Conservation (phyloP, 1,140 invertebrate species). For the Dendrolimus kikuchii region DNA sequence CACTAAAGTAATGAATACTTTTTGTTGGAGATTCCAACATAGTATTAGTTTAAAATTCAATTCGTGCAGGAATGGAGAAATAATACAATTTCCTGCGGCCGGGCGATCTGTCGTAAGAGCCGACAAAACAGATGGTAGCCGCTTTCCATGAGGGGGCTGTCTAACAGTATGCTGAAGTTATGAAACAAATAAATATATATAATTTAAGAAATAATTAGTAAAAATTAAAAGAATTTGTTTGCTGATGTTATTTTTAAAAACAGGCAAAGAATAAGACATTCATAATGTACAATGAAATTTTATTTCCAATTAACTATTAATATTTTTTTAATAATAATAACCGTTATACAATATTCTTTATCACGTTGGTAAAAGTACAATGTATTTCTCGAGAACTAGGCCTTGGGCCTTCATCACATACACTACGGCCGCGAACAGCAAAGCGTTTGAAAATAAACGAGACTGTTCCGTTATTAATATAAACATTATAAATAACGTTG, state of each 20-base stretch:
- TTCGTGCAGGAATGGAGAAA: too few species aligned
- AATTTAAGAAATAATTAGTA: too few species aligned
- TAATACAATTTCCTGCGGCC: too few species aligned
- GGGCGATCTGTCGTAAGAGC: too few species aligned
- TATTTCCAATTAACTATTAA: constrained; percentile 57
- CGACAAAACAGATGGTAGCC: too few species aligned
- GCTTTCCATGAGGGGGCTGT: too few species aligned
- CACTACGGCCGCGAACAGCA: constrained; percentile 26
- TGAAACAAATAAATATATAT: too few species aligned
- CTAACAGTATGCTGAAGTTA: too few species aligned
- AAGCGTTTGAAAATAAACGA: constrained; percentile 26
- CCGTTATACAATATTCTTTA: constrained; percentile 30
- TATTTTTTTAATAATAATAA: constrained; percentile 28
- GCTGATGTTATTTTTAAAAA: neutral
- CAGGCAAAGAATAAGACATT: constrained; percentile 20
- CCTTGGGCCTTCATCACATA: constrained; percentile 27
- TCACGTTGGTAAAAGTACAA: constrained; percentile 54
- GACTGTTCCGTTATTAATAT: constrained; percentile 23
- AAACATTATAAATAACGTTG: constrained; percentile 5
- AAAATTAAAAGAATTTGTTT: too few species aligned
- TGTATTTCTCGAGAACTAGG: constrained; percentile 23
- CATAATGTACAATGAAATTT: constrained; percentile 41
- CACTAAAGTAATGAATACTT: too few species aligned
- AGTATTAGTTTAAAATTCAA: too few species aligned
- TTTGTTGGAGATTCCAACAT: too few species aligned